Evolutionary conservation across 1,140 invertebrate genomes (phyloP).

Genomic region (Luehdorfia chinensis): DNA sequence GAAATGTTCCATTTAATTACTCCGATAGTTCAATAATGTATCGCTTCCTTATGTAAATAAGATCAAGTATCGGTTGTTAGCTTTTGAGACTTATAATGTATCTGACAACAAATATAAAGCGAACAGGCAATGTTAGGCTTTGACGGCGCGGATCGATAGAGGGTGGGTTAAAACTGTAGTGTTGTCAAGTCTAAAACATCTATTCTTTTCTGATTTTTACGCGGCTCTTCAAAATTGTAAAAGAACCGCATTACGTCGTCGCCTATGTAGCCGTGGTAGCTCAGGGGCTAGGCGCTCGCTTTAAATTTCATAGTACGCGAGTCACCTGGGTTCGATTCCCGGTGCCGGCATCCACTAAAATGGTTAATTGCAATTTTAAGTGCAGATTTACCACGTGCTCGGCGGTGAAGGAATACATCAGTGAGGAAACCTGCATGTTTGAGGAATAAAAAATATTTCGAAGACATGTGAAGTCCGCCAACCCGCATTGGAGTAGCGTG

Average conservation of each 20-base stretch:
- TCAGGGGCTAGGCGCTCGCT: no score
- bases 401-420: neutral
- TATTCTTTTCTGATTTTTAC: slow-evolving; percentile 12
- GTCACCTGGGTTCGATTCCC: no score
- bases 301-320: no score
- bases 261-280: no score
- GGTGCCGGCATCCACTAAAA: no score
- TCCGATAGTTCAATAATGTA: slow-evolving; percentile 1
- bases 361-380: no score
- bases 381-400: no score
- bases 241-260: neutral
- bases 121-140: slow-evolving; percentile 63
- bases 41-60: neutral
- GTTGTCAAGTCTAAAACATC: slow-evolving; percentile 27
- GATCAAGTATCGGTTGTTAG: slow-evolving; percentile 4
- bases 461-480: no score
- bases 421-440: no score
- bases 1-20: neutral
- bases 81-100: slow-evolving; percentile 6
- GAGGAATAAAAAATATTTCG: no score
- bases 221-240: no score
- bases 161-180: slow-evolving; percentile 36
- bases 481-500: no score
- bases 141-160: slow-evolving; percentile 60
- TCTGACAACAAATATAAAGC: slow-evolving; percentile 15